Evolutionary conservation across 2,113 vertebrate species (phyloP).

Genomic region (Hippolais icterina): DNA sequence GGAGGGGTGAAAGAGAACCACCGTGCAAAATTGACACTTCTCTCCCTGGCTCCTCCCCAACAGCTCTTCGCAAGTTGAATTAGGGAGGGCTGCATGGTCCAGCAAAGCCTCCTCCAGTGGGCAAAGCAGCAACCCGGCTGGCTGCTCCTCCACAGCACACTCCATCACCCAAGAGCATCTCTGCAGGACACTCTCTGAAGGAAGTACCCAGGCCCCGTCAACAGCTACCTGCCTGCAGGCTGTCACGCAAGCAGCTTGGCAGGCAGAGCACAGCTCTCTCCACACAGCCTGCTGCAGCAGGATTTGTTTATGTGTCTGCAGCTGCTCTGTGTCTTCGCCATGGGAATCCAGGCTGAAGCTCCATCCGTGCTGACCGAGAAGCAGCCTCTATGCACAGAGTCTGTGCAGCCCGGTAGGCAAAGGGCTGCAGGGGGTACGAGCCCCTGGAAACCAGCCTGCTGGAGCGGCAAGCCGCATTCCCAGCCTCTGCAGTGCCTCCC

Average conservation of each 20-base stretch:
- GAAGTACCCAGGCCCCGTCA: background rate
- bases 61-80: background rate
- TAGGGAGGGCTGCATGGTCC: background rate
- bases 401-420: background rate
- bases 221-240: background rate
- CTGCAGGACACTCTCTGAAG: background rate
- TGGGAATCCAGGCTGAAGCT: conserved; percentile 14
- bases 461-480: background rate
- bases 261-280: background rate
- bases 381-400: background rate
- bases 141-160: background rate
- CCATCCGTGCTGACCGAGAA: background rate
- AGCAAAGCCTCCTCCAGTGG: background rate
- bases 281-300: conserved; percentile 24
- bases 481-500: conserved; percentile 21
- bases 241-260: background rate
- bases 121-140: background rate
- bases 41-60: background rate
- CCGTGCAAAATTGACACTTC: background rate
- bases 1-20: background rate
- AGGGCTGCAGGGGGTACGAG: background rate
- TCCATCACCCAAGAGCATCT: background rate
- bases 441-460: background rate
- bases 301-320: conserved; percentile 19
- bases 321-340: background rate